phyloP scores from a whole-genome alignment of 2,113 vertebrate species.

The Okapia johnstoni region DNA sequence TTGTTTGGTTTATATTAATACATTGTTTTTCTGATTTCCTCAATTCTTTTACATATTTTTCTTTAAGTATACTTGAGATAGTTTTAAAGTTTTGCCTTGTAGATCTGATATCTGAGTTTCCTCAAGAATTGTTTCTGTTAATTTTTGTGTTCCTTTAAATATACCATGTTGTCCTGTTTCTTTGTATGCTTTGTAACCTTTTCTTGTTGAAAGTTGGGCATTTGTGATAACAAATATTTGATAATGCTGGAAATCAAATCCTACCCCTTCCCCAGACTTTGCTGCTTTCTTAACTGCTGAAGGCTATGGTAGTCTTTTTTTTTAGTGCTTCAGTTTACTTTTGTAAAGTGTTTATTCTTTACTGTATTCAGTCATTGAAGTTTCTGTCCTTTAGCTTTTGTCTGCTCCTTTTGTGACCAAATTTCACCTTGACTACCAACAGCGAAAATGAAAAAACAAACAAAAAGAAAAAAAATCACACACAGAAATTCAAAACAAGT shows the following conservation, averaged over 20 bases:
- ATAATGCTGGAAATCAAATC: neutral
- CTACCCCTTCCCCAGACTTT: neutral
- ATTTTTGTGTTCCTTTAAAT: neutral
- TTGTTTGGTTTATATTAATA: neutral
- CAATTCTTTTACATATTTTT: neutral
- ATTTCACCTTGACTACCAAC: neutral
- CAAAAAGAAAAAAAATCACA: neutral
- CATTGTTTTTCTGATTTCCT: neutral
- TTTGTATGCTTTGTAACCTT: neutral
- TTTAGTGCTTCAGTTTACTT: neutral
- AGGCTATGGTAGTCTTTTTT: neutral
- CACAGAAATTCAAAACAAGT: neutral
- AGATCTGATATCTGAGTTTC: neutral
- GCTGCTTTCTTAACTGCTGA: neutral
- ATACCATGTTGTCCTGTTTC: neutral
- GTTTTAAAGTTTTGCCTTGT: neutral
- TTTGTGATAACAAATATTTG: neutral
- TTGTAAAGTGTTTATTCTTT: neutral
- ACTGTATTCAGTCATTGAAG: neutral
- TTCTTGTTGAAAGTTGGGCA: neutral
- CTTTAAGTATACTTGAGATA: neutral
- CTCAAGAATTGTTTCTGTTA: neutral
- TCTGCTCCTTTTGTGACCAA: neutral
- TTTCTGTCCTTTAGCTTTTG: neutral
- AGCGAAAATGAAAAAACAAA: neutral